Evolutionary conservation across 2,888 invertebrate species (phyloP).

Genomic region (Deroplatys truncata): DNA sequence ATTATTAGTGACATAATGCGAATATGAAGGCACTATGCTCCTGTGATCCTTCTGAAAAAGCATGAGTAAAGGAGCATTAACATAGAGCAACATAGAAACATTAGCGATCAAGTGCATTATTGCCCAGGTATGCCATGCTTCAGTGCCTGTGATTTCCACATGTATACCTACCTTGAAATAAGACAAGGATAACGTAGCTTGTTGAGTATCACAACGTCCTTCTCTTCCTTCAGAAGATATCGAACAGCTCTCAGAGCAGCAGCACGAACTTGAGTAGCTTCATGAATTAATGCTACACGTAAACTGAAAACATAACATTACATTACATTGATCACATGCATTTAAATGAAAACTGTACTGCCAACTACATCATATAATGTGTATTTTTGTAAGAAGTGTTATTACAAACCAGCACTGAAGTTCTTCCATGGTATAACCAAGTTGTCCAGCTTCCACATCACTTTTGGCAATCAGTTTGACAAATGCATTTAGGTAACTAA

Average conservation of each 20-base stretch:
- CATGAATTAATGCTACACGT: constrained; percentile 77
- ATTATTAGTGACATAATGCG: too few relatives aligned
- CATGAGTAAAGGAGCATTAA: too few relatives aligned
- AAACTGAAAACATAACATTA: constrained; percentile 57
- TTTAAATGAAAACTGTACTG: neutral
- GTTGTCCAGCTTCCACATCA: constrained; percentile 54
- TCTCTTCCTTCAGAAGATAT: constrained; percentile 72
- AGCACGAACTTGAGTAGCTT: constrained; percentile 84
- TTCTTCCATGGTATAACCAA: constrained; percentile 75
- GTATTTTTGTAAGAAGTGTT: neutral
- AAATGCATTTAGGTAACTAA: constrained; percentile 84
- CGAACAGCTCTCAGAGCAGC: constrained; percentile 83
- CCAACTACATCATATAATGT: neutral
- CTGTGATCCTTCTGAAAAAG: too few relatives aligned
- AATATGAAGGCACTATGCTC: too few relatives aligned
- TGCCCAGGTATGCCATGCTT: too few relatives aligned
- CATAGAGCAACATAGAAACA: too few relatives aligned
- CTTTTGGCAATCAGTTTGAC: constrained; percentile 70
- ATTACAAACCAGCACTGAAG: constrained; percentile 67
- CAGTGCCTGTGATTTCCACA: neutral
- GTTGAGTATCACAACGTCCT: constrained; percentile 75
- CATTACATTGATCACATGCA: neutral
- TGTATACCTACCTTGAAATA: constrained; percentile 59
- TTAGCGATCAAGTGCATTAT: too few relatives aligned
- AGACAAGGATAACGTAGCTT: constrained; percentile 79